Conservation (phyloP, 2,888 invertebrate genomes). For the Mimas tiliae region DNA sequence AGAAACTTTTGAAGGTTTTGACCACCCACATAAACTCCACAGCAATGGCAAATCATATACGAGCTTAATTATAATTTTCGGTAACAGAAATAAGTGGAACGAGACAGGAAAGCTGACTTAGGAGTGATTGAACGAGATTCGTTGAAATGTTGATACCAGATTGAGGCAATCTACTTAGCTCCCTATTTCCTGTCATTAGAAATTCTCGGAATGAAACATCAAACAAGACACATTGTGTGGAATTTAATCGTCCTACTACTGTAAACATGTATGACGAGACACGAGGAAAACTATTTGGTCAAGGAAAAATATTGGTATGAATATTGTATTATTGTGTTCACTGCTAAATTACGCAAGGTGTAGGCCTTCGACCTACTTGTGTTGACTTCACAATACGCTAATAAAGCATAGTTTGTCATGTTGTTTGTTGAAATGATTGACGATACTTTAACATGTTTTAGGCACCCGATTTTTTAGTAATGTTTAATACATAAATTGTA, state of each 20-base stretch:
- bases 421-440: conserved; percentile 1
- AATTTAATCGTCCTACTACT: not conserved
- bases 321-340: conserved; percentile 6
- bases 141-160: conserved; percentile 26
- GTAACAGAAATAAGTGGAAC: conserved; percentile 21
- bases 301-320: conserved; percentile 11
- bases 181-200: conserved; percentile 24
- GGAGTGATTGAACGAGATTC: conserved; percentile 28
- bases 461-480: no score
- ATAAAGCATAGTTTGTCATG: conserved; percentile 7
- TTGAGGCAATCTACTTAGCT: conserved; percentile 24
- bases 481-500: no score
- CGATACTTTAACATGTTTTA: not conserved
- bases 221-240: no score
- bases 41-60: not conserved
- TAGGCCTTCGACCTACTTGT: not conserved
- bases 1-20: no score
- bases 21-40: not conserved
- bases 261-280: no score
- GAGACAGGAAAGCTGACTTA: conserved; percentile 29
- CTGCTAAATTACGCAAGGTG: not conserved
- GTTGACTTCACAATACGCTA: not conserved
- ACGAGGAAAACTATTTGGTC: conserved; percentile 3
- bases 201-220: conserved; percentile 1
- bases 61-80: not conserved